Conservation (phyloP, 1,140 invertebrate genomes). For the Neodiprion virginianus region DNA sequence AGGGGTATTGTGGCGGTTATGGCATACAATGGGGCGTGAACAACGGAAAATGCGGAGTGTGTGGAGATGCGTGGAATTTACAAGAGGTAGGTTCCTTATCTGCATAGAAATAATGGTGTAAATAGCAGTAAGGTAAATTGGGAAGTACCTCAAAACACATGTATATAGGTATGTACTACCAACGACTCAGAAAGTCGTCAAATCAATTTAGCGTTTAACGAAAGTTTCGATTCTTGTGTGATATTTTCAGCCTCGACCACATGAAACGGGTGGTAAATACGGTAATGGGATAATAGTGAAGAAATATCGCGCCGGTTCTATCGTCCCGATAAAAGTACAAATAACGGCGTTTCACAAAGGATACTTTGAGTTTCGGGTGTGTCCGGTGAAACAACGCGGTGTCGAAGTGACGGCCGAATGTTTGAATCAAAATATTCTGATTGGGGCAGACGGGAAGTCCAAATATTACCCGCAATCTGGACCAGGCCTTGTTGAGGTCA, state of each 20-base stretch:
- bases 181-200: neutral
- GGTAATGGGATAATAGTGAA: conserved; percentile 81
- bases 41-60: conserved; percentile 86
- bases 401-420: conserved; percentile 76
- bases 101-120: no score
- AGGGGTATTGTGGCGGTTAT: neutral
- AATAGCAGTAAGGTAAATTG: no score
- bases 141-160: no score
- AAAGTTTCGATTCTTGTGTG: neutral
- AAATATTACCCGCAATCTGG: conserved; percentile 80
- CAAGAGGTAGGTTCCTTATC: conserved; percentile 49
- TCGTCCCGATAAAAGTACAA: conserved; percentile 77
- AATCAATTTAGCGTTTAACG: no score
- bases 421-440: conserved; percentile 75
- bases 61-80: conserved; percentile 83
- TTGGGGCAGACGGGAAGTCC: conserved; percentile 61
- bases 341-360: conserved; percentile 83
- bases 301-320: conserved; percentile 71
- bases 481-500: conserved; percentile 78
- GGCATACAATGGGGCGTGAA: conserved; percentile 54
- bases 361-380: conserved; percentile 88
- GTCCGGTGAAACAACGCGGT: conserved; percentile 66
- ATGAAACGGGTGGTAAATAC: conserved; percentile 86
- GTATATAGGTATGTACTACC: no score
- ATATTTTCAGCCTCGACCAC: conserved; percentile 70